A percentile compares a stretch with the other conserved stretches of the same genome.
phyloP scores from a whole-genome alignment of 2,888 invertebrate species.

The Drosophila barbarae region DNA sequence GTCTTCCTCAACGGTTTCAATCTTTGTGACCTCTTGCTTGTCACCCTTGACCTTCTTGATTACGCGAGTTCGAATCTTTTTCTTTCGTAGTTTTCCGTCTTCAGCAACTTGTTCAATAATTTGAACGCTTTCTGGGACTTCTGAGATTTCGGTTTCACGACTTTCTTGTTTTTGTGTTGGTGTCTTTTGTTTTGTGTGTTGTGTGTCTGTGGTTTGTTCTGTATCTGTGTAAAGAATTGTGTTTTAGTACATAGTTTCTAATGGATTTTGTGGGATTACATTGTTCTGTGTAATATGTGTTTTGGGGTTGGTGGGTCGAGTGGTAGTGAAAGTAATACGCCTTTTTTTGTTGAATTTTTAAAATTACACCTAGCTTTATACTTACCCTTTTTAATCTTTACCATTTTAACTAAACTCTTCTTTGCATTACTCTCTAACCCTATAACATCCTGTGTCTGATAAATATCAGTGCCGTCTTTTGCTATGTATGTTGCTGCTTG shows the following conservation, averaged over 20 bases:
- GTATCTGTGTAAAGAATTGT: constrained; percentile 77
- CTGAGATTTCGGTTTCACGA: constrained; percentile 48
- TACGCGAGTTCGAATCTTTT: constrained; percentile 48
- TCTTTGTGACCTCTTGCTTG: constrained; percentile 54
- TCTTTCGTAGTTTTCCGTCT: constrained; percentile 47
- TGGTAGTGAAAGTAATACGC: constrained; percentile 77
- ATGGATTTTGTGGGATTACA: constrained; percentile 27
- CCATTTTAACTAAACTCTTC: constrained; percentile 44
- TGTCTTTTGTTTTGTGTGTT: constrained; percentile 79
- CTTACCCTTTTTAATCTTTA: constrained; percentile 51
- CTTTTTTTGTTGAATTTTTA: constrained; percentile 66
- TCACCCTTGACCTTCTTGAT: constrained; percentile 52
- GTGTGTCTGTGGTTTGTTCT: constrained; percentile 76
- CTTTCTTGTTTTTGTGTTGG: constrained; percentile 70
- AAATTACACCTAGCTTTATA: constrained; percentile 43
- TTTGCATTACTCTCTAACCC: constrained; percentile 15
- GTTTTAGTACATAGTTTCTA: constrained; percentile 50
- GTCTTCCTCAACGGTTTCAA: constrained; percentile 57
- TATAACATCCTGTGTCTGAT: constrained; percentile 17
- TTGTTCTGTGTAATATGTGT: constrained; percentile 69
- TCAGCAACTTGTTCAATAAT: constrained; percentile 42
- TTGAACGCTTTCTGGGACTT: constrained; percentile 52
- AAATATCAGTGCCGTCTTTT: constrained; percentile 34
- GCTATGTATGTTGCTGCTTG: constrained; percentile 27
- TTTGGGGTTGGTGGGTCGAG: constrained; percentile 60